Conservation (phyloP, 92 coral and sea anemone genomes). For the Muricea muricata region DNA sequence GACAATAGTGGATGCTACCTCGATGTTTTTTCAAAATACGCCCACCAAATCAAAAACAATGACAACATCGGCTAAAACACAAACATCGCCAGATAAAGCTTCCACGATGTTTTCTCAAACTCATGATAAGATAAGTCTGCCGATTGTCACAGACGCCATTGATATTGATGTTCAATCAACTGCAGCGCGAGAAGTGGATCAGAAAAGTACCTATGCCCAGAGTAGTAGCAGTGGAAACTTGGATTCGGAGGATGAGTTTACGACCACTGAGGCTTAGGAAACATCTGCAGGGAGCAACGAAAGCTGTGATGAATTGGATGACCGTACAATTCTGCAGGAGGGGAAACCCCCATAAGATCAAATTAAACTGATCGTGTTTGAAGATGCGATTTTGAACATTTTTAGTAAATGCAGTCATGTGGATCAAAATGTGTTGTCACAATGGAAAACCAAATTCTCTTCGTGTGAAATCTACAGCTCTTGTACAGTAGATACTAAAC, state of each 20-base stretch:
- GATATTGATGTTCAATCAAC: not conserved
- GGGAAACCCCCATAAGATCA: slow-evolving; percentile 48
- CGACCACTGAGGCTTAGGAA: not conserved
- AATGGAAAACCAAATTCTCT: slow-evolving; percentile 40
- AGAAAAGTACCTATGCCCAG: too few relatives aligned
- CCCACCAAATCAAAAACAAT: too few relatives aligned
- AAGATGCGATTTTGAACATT: slow-evolving; percentile 39
- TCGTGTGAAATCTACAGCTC: slow-evolving; percentile 21
- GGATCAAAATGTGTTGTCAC: slow-evolving; percentile 43
- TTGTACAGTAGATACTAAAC: slow-evolving; percentile 28
- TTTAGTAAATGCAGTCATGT: slow-evolving; percentile 41
- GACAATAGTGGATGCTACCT: too few relatives aligned
- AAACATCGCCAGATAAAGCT: not conserved
- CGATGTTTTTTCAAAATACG: too few relatives aligned
- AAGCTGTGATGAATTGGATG: slow-evolving; percentile 19
- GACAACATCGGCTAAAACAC: not conserved
- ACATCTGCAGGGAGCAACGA: not conserved
- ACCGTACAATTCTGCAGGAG: slow-evolving; percentile 17
- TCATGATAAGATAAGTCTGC: too few relatives aligned
- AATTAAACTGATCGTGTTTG: slow-evolving; percentile 49
- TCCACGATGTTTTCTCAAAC: not conserved
- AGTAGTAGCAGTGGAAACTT: not conserved
- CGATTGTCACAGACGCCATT: not conserved
- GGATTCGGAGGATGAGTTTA: not conserved
- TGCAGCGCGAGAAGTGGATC: not conserved